Percentiles rank a stretch among this genome's conserved stretches.
phyloP scores from a whole-genome alignment of 2,888 invertebrate species.

The Leistus spinibarbis region DNA sequence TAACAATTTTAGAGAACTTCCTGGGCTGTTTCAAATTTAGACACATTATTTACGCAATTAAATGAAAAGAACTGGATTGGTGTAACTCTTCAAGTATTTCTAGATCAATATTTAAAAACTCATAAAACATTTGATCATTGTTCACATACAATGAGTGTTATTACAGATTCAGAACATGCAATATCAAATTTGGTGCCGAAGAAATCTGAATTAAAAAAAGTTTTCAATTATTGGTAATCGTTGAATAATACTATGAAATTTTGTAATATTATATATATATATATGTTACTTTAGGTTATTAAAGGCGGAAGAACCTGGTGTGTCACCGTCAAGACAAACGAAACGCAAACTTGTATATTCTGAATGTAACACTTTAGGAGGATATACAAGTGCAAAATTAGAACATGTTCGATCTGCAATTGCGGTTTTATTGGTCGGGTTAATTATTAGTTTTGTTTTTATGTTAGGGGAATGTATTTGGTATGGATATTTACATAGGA shows the following conservation, averaged over 20 bases:
- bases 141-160: constrained; percentile 35
- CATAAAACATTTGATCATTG: constrained; percentile 38
- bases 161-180: constrained; percentile 39
- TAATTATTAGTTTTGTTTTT: constrained; percentile 44
- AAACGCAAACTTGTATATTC: background rate
- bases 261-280: background rate
- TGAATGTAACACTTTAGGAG: constrained; percentile 40
- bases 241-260: background rate
- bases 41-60: constrained; percentile 44
- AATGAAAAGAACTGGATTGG: constrained; percentile 46
- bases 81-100: constrained; percentile 45
- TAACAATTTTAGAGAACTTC: constrained; percentile 14
- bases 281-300: constrained; percentile 14
- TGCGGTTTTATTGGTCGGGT: constrained; percentile 46
- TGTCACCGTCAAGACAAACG: background rate
- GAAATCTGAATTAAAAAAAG: constrained; percentile 42
- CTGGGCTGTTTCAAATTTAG: constrained; percentile 40
- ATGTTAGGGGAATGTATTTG: constrained; percentile 45
- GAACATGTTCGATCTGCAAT: constrained; percentile 51
- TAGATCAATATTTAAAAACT: constrained; percentile 44
- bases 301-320: background rate
- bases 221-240: constrained; percentile 46
- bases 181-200: constrained; percentile 42
- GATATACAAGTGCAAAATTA: constrained; percentile 50
- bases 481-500: constrained; percentile 29